A percentile compares a stretch with the other conserved stretches of the same genome.
Evolutionary conservation across 2,888 invertebrate genomes (phyloP).

Genomic region (Heliconius erato): DNA sequence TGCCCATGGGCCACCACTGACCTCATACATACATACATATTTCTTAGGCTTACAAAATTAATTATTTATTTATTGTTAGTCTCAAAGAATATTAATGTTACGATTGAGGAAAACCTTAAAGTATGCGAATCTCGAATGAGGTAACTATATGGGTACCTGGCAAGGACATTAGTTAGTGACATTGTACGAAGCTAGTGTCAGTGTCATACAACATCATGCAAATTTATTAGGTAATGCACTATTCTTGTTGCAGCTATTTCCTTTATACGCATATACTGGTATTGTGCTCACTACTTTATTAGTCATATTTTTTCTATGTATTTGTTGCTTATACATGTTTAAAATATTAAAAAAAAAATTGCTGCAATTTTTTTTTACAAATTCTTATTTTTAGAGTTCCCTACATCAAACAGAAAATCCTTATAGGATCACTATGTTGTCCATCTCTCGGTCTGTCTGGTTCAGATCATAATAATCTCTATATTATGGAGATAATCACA

Average conservation of each 20-base stretch:
- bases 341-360: background rate
- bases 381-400: too few species aligned
- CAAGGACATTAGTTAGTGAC: slow-evolving; percentile 54
- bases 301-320: background rate
- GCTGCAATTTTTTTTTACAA: background rate
- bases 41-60: background rate
- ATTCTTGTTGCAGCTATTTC: slow-evolving; percentile 29
- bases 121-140: slow-evolving; percentile 44
- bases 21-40: too few species aligned
- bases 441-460: too few species aligned
- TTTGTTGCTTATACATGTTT: background rate
- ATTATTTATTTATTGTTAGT: background rate
- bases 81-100: background rate
- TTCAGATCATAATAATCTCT: too few species aligned
- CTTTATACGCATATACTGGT: slow-evolving; percentile 6
- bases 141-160: background rate
- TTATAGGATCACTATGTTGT: too few species aligned
- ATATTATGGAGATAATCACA: too few species aligned
- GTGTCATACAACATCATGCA: slow-evolving; percentile 40
- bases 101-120: slow-evolving; percentile 36
- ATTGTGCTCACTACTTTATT: background rate
- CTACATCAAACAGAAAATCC: too few species aligned
- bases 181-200: slow-evolving; percentile 54
- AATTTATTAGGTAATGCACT: slow-evolving; percentile 35
- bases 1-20: too few species aligned